phyloP scores from a whole-genome alignment of 2,888 invertebrate genomes.

The Leptothorax acervorum region DNA sequence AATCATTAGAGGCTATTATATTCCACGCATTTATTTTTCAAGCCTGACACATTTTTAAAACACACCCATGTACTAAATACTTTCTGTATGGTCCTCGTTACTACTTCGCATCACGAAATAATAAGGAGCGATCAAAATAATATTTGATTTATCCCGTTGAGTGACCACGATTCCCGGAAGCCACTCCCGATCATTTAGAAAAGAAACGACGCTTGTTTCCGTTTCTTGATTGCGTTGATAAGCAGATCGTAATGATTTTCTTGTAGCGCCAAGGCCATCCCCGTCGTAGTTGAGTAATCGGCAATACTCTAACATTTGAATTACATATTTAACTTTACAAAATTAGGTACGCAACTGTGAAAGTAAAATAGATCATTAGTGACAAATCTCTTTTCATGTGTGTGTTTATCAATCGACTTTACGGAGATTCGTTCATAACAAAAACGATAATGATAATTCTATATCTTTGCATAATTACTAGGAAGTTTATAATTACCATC shows the following conservation, averaged over 20 bases:
- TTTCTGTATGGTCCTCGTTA: neutral
- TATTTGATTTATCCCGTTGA: slow-evolving; percentile 12
- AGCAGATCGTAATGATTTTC: slow-evolving; percentile 42
- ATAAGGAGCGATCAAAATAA: neutral
- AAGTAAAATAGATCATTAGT: neutral
- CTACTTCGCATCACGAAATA: neutral
- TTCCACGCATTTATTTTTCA: neutral
- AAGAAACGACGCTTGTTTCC: slow-evolving; percentile 65
- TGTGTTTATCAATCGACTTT: neutral
- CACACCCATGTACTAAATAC: neutral
- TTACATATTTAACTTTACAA: neutral
- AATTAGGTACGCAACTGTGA: neutral
- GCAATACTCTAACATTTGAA: neutral
- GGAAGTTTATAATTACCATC: neutral
- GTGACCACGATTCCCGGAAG: slow-evolving; percentile 54
- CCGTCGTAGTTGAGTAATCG: neutral
- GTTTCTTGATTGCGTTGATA: slow-evolving; percentile 56
- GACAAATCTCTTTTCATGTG: neutral
- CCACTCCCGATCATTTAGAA: slow-evolving; percentile 67
- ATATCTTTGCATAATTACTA: neutral
- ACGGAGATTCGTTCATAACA: neutral
- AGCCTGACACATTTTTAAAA: neutral
- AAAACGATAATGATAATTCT: neutral
- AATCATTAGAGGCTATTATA: neutral
- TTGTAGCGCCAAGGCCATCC: slow-evolving; percentile 56